A percentile compares a stretch with the other conserved stretches of the same genome.
Evolutionary conservation across 2,888 invertebrate genomes (phyloP).

Genomic region (Limnephilus lunatus): DNA sequence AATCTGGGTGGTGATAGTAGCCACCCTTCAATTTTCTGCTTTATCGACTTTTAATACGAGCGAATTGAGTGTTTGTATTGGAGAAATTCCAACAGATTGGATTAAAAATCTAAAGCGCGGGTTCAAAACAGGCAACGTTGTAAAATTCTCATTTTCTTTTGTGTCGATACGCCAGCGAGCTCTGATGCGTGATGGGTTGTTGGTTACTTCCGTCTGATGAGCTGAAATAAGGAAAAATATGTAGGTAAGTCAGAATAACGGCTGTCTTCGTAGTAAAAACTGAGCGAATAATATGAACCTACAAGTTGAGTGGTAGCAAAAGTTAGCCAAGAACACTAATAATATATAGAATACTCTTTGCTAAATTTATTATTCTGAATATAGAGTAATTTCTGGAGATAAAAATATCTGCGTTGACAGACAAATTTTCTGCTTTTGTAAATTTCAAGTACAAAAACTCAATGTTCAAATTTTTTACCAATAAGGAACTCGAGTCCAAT

Average conservation of each 20-base stretch:
- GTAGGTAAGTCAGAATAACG: not conserved
- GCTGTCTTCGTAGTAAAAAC: too few relatives aligned
- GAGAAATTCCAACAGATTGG: slow-evolving; percentile 18
- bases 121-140: slow-evolving; percentile 11
- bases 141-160: not conserved
- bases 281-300: too few relatives aligned
- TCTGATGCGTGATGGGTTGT: not conserved
- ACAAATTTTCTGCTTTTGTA: too few relatives aligned
- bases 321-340: too few relatives aligned
- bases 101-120: slow-evolving; percentile 22
- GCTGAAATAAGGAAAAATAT: not conserved
- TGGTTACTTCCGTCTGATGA: not conserved
- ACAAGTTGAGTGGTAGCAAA: too few relatives aligned
- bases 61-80: slow-evolving; percentile 28
- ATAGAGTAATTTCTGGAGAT: too few relatives aligned
- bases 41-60: slow-evolving; percentile 28
- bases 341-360: too few relatives aligned
- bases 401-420: too few relatives aligned
- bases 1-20: not conserved
- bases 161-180: not conserved
- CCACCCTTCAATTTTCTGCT: slow-evolving; percentile 17
- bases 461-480: too few relatives aligned
- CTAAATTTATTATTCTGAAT: too few relatives aligned
- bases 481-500: too few relatives aligned
- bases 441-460: too few relatives aligned